phyloP scores from a whole-genome alignment of 1,140 invertebrate species.

The Chlorops oryzae region DNA sequence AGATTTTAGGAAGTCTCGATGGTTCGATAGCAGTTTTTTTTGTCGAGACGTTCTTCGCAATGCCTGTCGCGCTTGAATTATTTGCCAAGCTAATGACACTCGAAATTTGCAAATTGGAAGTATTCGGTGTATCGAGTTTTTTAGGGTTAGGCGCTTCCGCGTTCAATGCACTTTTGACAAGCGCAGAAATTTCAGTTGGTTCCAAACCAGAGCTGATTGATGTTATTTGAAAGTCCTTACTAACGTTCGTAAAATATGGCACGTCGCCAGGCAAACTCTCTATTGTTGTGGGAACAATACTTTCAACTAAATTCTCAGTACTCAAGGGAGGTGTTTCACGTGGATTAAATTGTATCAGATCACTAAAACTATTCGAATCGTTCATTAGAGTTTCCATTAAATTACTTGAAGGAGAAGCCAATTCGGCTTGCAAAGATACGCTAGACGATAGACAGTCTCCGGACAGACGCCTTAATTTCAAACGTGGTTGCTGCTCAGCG shows the following conservation, averaged over 20 bases:
- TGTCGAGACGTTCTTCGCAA: background rate
- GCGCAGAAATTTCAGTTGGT: background rate
- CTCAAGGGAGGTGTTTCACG: too few species aligned
- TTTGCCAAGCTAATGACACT: slow-evolving; percentile 13
- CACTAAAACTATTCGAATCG: too few species aligned
- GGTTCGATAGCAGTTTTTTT: too few species aligned
- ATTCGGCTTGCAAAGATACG: too few species aligned
- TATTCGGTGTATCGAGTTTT: too few species aligned
- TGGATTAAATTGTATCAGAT: too few species aligned
- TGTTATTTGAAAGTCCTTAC: slow-evolving; percentile 3
- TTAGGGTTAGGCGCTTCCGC: too few species aligned
- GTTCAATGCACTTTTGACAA: too few species aligned
- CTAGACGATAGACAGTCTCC: slow-evolving; percentile 16
- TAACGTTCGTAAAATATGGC: slow-evolving; percentile 13
- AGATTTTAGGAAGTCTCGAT: slow-evolving; percentile 5
- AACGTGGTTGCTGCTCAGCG: slow-evolving; percentile 8
- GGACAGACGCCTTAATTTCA: slow-evolving; percentile 16
- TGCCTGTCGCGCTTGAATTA: background rate
- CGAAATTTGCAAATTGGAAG: slow-evolving; percentile 12
- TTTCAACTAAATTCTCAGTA: too few species aligned
- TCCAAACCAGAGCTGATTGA: background rate
- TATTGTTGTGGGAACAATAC: too few species aligned
- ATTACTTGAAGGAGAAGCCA: too few species aligned
- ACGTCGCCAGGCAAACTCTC: background rate
- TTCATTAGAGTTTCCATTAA: too few species aligned